These are phyloP conservation scores for Epistrophe eligans DNA, from an alignment of 2,888 invertebrate species.

Conservation along the genomic window DNA sequence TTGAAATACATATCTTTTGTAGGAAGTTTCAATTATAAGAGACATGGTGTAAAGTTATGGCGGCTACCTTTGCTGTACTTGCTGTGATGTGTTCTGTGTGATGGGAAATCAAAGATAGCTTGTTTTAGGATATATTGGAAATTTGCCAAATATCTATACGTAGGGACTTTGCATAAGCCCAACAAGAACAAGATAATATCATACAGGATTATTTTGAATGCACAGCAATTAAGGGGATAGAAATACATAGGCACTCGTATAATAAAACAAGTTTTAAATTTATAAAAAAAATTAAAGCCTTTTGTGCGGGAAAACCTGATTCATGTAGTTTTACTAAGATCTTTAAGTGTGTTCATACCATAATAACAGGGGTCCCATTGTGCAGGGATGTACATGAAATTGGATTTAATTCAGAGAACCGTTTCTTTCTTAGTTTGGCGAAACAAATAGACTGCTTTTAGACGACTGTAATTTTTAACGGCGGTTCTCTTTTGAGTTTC, in stretches of 20 bases:
- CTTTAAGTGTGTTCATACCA: no score
- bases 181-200: not conserved
- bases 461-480: no score
- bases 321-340: no score
- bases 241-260: not conserved
- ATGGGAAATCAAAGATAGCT: not conserved
- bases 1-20: not conserved
- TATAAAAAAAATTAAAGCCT: not conserved
- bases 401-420: no score
- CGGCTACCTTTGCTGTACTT: not conserved
- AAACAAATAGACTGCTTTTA: no score
- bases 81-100: not conserved
- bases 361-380: no score
- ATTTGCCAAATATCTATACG: not conserved
- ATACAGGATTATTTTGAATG: not conserved
- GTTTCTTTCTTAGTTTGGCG: no score
- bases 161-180: not conserved
- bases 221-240: not conserved
- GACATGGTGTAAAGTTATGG: not conserved
- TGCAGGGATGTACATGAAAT: no score
- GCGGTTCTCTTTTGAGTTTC: no score
- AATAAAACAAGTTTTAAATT: not conserved
- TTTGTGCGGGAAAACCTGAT: no score
- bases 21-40: not conserved
- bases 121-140: not conserved